These are phyloP conservation scores for Ganaspis brasiliensis DNA, from an alignment of 2,888 invertebrate species.

Conservation along the genomic window DNA sequence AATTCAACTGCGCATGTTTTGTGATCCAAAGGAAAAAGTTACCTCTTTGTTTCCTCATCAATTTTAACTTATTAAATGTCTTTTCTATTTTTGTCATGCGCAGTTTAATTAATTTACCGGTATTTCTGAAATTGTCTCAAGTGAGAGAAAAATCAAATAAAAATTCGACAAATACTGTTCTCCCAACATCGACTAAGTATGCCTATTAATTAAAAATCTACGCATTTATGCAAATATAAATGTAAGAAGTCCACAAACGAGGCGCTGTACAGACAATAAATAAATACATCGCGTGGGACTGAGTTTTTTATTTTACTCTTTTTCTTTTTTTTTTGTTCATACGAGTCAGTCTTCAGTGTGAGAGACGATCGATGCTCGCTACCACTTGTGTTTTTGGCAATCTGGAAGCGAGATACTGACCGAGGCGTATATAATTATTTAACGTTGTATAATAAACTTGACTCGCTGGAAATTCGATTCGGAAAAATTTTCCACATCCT, in stretches of 20 bases:
- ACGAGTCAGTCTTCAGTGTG: slow-evolving; percentile 66
- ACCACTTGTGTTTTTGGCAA: slow-evolving; percentile 57
- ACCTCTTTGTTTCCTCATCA: no score
- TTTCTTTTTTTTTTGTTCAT: slow-evolving; percentile 54
- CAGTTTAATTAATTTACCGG: no score
- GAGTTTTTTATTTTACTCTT: slow-evolving; percentile 53
- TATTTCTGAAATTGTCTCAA: no score
- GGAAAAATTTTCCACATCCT: not conserved
- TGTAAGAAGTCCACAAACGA: slow-evolving; percentile 63
- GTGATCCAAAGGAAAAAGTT: no score
- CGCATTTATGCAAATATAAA: slow-evolving; percentile 44
- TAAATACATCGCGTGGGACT: slow-evolving; percentile 67
- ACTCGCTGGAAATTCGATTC: slow-evolving; percentile 67
- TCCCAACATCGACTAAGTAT: slow-evolving; percentile 18
- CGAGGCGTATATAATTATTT: slow-evolving; percentile 53
- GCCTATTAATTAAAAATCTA: slow-evolving; percentile 23
- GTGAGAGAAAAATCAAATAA: not conserved
- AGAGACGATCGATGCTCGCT: slow-evolving; percentile 54
- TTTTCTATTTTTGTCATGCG: no score
- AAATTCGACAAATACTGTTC: slow-evolving; percentile 36
- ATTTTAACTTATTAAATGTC: no score
- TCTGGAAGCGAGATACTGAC: slow-evolving; percentile 56
- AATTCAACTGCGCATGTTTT: no score
- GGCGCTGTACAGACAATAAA: slow-evolving; percentile 67
- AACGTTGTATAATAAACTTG: slow-evolving; percentile 57